Conservation (phyloP, 2,797 vertebrate genomes). For the Bucorvus abyssinicus region DNA sequence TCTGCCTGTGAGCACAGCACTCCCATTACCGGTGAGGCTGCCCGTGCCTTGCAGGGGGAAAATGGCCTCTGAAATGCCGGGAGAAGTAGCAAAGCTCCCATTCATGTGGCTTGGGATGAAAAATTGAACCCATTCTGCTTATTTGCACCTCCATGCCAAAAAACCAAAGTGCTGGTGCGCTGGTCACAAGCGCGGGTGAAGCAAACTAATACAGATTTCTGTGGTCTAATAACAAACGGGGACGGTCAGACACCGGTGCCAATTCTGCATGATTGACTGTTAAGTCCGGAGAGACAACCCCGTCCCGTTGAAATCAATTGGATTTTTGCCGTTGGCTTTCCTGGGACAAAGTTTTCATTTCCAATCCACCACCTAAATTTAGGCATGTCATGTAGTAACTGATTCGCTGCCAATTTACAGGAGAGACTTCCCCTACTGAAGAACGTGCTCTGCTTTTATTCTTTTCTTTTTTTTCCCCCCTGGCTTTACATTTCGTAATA, state of each 20-base stretch:
- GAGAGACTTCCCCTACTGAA: constrained; percentile 20
- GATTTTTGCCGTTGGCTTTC: constrained; percentile 57
- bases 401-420: constrained; percentile 31
- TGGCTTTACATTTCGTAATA: background rate
- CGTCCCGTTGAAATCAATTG: constrained; percentile 53
- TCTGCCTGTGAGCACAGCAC: constrained; percentile 40
- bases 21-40: constrained; percentile 45
- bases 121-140: constrained; percentile 40
- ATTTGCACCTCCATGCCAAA: constrained; percentile 21
- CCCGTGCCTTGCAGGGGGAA: constrained; percentile 28
- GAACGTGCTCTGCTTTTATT: background rate
- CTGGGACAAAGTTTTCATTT: constrained; percentile 63
- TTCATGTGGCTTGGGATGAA: constrained; percentile 54
- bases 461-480: accelerated
- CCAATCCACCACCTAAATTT: constrained; percentile 59
- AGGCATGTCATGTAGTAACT: constrained; percentile 48
- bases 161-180: background rate
- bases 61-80: constrained; percentile 55
- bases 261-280: constrained; percentile 52
- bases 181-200: constrained; percentile 40
- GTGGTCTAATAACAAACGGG: constrained; percentile 48
- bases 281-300: constrained; percentile 47
- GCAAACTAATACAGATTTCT: constrained; percentile 55
- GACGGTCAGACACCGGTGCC: background rate
- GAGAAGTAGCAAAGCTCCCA: constrained; percentile 45